Evolutionary conservation across 2,888 invertebrate genomes (phyloP), one percentile per base, ranked within the genome.

Genomic region (Orthonevra nobilis): DNA sequence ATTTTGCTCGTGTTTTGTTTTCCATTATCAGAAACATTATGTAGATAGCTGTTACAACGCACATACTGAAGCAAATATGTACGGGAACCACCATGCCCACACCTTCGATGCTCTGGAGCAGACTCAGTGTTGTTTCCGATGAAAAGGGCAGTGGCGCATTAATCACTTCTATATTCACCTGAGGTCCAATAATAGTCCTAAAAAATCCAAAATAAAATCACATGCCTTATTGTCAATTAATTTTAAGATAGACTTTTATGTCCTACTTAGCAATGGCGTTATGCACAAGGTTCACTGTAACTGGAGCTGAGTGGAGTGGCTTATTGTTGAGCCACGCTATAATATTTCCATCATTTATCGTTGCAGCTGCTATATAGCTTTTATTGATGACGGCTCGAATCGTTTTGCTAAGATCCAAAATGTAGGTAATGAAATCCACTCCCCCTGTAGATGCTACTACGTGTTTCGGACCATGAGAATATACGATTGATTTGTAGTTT

Each of bases 261-360:
- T 0, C 6, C 82, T 69, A 85, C 82, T 89, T 90, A 0, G 93
- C 89, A 30, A 94, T 85, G 0, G 93, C 92, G 72, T 92, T 91
- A 82, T 94, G 91, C 0, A 93, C 87, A 7, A 92, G 86, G 42
- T 92, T 91, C 2, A 95, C 86, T 0, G 94, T 90, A 0, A 93
- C 90, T 0, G 94, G 93, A 0, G 93, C 91, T 46, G 93, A 92
- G 85, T 96, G 96, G 84, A 91, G 92, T 0, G 94, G 94, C 84
- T 95, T 93, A 85, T 94, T 94, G 84, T 95, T 96, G 87, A 95
- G 94, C 91, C 93, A 93, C 0, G 92, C 93, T 0, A 90, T 92
- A 0, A 92, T 90, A 0, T 87, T 84, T 1, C 84, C 70, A 7
- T 84, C 74, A 0, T 86, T 86, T 3, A 88, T 83, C 0, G 91